These are phyloP conservation scores for Adoxophyes honmai DNA, from an alignment of 1,140 invertebrate genomes.

Conservation along the genomic window DNA sequence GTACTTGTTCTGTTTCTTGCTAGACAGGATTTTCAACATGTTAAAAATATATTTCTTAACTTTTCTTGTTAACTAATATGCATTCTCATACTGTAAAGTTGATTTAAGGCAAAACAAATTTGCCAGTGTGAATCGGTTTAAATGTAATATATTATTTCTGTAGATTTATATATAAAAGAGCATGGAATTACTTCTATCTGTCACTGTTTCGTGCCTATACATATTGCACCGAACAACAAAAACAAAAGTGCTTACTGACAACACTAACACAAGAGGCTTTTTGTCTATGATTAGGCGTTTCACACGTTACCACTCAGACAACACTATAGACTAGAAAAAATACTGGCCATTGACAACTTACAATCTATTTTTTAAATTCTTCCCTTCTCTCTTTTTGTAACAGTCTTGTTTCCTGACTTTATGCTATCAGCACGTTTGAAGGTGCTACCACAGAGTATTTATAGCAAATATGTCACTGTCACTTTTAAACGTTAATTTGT, in stretches of 20 bases:
- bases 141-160: constrained; percentile 42
- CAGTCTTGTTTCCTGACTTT: background rate
- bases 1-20: background rate
- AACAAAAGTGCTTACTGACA: background rate
- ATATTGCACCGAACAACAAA: constrained; percentile 15
- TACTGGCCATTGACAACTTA: no score
- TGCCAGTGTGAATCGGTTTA: constrained; percentile 72
- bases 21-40: constrained; percentile 10
- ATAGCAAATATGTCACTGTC: no score
- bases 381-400: background rate
- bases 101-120: constrained; percentile 25
- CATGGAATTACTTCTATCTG: constrained; percentile 59
- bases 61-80: constrained; percentile 24
- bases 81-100: constrained; percentile 45
- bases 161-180: constrained; percentile 54
- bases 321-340: background rate
- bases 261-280: background rate
- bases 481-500: no score
- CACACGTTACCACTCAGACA: background rate
- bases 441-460: no score
- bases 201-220: constrained; percentile 18
- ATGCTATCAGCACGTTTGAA: constrained; percentile 1
- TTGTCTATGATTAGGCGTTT: constrained; percentile 6
- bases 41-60: background rate
- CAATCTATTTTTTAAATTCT: constrained; percentile 19